Conservation (phyloP, 23 tunicate species). For the Aplidium turbinatum region DNA sequence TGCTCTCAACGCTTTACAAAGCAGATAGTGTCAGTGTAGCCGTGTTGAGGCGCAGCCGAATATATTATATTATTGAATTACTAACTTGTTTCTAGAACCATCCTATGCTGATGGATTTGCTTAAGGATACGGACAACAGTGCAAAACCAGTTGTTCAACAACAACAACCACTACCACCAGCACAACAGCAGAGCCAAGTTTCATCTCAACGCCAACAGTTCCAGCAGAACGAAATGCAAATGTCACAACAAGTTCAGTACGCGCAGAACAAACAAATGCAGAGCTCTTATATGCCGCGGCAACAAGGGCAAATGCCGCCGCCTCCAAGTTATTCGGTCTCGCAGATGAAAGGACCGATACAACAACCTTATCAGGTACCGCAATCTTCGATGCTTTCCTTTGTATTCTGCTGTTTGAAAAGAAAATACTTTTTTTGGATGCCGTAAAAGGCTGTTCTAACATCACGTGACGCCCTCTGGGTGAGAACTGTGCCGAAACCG, state of each 20-base stretch:
- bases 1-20: too few relatives aligned
- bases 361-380: constrained; percentile 29
- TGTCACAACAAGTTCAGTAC: not conserved
- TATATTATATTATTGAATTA: too few relatives aligned
- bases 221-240: too few relatives aligned
- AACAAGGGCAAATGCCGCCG: constrained; percentile 53
- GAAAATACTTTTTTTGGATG: too few relatives aligned
- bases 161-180: constrained; percentile 16
- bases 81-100: constrained; percentile 55
- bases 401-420: not conserved
- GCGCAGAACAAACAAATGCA: too few relatives aligned
- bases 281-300: too few relatives aligned
- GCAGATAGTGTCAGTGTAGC: too few relatives aligned
- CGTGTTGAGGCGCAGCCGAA: too few relatives aligned
- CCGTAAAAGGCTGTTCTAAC: too few relatives aligned
- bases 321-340: constrained; percentile 51
- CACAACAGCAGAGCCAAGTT: constrained; percentile 1
- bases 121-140: constrained; percentile 29
- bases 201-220: too few relatives aligned
- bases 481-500: too few relatives aligned
- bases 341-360: not conserved
- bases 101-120: constrained; percentile 73
- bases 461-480: too few relatives aligned
- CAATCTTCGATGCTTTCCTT: not conserved
- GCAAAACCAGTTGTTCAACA: constrained; percentile 10